Base-by-base conservation (phyloP, 2,113 vertebrate species). In the Opisthocomus hoazin region DNA sequence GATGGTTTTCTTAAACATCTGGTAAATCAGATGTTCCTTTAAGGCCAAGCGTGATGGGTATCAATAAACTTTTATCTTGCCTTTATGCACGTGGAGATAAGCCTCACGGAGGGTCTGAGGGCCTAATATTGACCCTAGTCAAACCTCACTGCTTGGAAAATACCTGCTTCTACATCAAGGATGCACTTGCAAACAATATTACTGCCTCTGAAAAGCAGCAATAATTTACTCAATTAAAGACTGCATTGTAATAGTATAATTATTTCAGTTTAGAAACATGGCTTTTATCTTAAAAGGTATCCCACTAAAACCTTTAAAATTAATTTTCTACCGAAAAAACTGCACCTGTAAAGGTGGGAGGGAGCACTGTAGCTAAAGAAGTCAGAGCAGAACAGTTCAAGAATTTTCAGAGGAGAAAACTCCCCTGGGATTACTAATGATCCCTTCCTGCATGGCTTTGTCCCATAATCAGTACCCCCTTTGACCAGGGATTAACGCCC, bases 1-100 rank as follows among this genome's bases (percentile, higher is more conserved):
- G 89, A 60, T 84, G 65, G 77, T 84, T 90, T 90, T 84, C 90
- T 92, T 89, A 54, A 92, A 74, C 83, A 92, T 88, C 43, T 94
- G 92, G 69, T 70, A 68, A 82, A 91, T 94, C 90, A 94, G 80
- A 93, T 63, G 65, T 78, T 90, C 61, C 56, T 90, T 81, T 84
- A 92, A 91, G 48, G 36, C 10, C 88, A 89, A 37, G 7, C 11
- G 1, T n/a, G 73, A 89, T 65, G 26, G 32, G 19, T 92, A 87
- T 69, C 56, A 58, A 51, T 48, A 68, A 68, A 82, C 69, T 79
- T 94, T 85, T 64, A 50, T 60, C 81, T 91, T 91, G 57, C 27
- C 60, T 64, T 94, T 69, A 19, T 46, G 60, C 39, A 84, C 48
- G 37, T 64, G 16, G 27, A 90, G 27, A 78, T 64, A 71, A 87